Conservation (phyloP, 2,888 invertebrate species). For the Orchestes rusci region DNA sequence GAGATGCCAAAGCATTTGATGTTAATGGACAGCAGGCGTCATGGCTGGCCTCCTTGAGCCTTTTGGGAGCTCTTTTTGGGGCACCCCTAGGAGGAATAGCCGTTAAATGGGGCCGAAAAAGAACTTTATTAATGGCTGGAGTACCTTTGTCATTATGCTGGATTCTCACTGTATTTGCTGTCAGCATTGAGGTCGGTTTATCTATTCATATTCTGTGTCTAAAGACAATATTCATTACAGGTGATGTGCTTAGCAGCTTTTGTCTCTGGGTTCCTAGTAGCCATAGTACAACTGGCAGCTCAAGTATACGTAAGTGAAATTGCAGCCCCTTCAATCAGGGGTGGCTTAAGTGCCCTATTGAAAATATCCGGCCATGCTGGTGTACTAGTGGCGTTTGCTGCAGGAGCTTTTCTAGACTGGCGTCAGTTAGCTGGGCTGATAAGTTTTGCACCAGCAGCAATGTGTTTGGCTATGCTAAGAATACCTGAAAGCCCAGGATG, state of each 20-base stretch:
- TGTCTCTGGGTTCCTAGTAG: slow-evolving; percentile 60
- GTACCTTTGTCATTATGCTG: slow-evolving; percentile 74
- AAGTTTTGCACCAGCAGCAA: slow-evolving; percentile 67
- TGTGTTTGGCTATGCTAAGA: slow-evolving; percentile 67
- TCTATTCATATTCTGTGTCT: background rate
- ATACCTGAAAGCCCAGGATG: slow-evolving; percentile 88
- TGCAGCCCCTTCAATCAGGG: slow-evolving; percentile 77
- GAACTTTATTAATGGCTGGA: slow-evolving; percentile 63
- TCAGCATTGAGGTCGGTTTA: slow-evolving; percentile 53
- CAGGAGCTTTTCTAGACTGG: slow-evolving; percentile 81
- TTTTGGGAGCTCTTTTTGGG: slow-evolving; percentile 72
- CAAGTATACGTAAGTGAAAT: slow-evolving; percentile 86
- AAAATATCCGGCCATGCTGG: slow-evolving; percentile 83
- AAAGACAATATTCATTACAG: slow-evolving; percentile 9
- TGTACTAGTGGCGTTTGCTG: slow-evolving; percentile 73
- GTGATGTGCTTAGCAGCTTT: slow-evolving; percentile 79
- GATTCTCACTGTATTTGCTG: slow-evolving; percentile 72
- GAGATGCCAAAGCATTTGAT: slow-evolving; percentile 56
- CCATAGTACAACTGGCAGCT: slow-evolving; percentile 42
- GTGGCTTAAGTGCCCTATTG: slow-evolving; percentile 77
- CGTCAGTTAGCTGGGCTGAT: slow-evolving; percentile 75
- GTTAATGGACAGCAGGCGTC: slow-evolving; percentile 69
- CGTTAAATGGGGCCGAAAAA: slow-evolving; percentile 65
- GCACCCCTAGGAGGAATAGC: slow-evolving; percentile 73
- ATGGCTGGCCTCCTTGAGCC: slow-evolving; percentile 74